Percentiles rank a stretch among this genome's conserved stretches.
These are phyloP conservation scores for Gymnocheta viridis DNA, from an alignment of 2,888 invertebrate genomes.

Conservation along the genomic window DNA sequence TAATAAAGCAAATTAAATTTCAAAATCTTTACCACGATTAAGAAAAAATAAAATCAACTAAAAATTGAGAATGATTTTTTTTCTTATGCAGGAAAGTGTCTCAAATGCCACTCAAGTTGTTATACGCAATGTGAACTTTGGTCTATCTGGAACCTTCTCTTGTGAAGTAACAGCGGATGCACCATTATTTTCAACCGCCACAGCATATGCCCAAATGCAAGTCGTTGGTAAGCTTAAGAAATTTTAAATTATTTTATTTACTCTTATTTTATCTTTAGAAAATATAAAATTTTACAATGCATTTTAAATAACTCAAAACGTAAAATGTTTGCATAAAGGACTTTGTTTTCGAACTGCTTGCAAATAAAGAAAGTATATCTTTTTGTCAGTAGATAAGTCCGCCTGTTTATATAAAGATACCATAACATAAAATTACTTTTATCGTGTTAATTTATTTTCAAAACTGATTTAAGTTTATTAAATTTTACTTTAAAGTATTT, in stretches of 20 bases:
- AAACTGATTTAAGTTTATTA: constrained; percentile 40
- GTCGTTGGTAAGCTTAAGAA: constrained; percentile 86
- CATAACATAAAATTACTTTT: neutral
- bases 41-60: no score
- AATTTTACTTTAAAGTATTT: no score
- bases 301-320: no score
- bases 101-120: constrained; percentile 88
- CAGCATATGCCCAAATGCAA: constrained; percentile 86
- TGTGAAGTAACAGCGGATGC: constrained; percentile 88
- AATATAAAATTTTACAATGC: constrained; percentile 12
- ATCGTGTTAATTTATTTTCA: constrained; percentile 1
- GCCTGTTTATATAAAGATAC: neutral
- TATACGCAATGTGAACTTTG: constrained; percentile 86
- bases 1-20: no score
- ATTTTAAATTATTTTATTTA: neutral
- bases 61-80: constrained; percentile 34
- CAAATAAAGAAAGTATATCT: neutral
- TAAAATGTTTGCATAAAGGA: neutral
- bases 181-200: constrained; percentile 86
- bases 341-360: neutral
- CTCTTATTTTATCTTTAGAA: neutral
- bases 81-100: constrained; percentile 84
- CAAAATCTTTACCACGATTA: no score
- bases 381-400: neutral
- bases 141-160: constrained; percentile 87